Base-by-base conservation (phyloP, 2,888 invertebrate genomes). In the Drosophila kanekoi region DNA sequence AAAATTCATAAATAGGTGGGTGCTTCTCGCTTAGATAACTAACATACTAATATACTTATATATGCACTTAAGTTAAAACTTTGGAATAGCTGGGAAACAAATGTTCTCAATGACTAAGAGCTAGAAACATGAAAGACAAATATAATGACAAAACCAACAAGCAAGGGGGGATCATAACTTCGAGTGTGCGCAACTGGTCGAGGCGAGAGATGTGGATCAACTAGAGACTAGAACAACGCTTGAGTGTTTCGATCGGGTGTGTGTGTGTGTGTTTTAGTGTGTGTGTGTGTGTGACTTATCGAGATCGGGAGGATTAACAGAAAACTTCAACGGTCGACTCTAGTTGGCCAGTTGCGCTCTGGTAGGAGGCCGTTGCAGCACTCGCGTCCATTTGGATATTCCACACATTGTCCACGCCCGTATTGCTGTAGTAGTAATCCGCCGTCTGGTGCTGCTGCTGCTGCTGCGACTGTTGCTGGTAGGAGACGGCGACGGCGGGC, bases 401-500 rank as follows among this genome's bases (percentile, higher is more conserved):
- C 92, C 92, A 92, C 35, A 88, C 87, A 63, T 92, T 92, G 61
- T 92, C 91, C 41, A 87, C 81, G 10, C 87, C 90, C 40, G 90
- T 89, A 57, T 92, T 92, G 82, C 89, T 92, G 70, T 92, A 92
- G 59, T 90, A 92, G 58, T 90, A 92, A 43, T 92, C 92, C 23
- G 89, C 82, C 59, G 88, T 54, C 56, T 81, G 49, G 18, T 75
- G 53, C 13, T 71, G 58, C 13, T 67, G 63, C n/a, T 44, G 45
- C 14, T 79, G 79, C 6, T 68, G 73, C 11, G 72, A 76, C n/a
- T 78, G 77, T 9, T 63, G 51, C 56, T 65, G 53, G 56, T 62
- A 65, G 59, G 54, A 32, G 16, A 72, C 44, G 18, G 49, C 14
- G 13, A 23, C 41, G 18, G 41, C 52, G 52, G 48, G 37, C 9